These are phyloP conservation scores for Sphyrna mokarran DNA, from an alignment of 2,113 vertebrate species.

Conservation along the genomic window DNA sequence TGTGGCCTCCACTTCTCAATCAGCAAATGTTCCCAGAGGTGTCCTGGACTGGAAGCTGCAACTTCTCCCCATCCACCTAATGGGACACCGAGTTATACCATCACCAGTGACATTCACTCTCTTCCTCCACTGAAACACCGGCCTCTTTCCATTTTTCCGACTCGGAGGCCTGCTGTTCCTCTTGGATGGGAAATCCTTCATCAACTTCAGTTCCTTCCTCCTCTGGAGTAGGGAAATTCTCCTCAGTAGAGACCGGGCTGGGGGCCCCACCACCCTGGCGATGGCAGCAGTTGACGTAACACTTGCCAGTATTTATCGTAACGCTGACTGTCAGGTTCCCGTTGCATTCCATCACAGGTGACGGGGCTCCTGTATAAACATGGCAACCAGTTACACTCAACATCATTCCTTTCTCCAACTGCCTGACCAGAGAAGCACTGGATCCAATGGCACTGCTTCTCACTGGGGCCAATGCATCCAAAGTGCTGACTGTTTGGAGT, in stretches of 20 bases:
- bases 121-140: too few relatives aligned
- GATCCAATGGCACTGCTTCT: background rate
- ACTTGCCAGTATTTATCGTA: background rate
- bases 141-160: background rate
- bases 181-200: conserved; percentile 20
- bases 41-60: background rate
- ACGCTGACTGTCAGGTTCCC: background rate
- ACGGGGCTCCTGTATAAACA: background rate
- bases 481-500: background rate
- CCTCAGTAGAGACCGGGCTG: background rate
- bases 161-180: background rate
- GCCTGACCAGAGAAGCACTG: background rate
- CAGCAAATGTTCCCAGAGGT: background rate
- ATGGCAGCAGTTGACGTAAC: background rate
- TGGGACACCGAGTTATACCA: background rate
- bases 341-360: background rate
- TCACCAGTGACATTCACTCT: background rate
- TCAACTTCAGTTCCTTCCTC: background rate
- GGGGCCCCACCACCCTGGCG: background rate
- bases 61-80: background rate
- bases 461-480: background rate
- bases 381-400: background rate
- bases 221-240: background rate
- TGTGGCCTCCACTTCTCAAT: background rate
- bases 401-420: background rate